Base-by-base conservation (phyloP, 2,113 vertebrate genomes). In the Scalopus aquaticus region DNA sequence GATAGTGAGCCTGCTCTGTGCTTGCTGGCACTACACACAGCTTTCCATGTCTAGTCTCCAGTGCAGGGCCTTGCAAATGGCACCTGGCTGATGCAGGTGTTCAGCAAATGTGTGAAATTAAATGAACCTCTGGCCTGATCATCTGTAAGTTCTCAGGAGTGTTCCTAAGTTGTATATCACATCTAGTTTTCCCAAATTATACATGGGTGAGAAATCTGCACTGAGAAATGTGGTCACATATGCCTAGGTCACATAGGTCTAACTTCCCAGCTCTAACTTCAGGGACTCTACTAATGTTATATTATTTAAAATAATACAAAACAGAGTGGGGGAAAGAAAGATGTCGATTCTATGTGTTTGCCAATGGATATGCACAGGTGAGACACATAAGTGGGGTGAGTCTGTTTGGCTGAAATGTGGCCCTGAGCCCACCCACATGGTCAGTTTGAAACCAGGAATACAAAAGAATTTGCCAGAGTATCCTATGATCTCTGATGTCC, bases 11-110 rank as follows among this genome's bases (percentile, higher is more conserved):
- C 49, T 51, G 16, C 49, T 16, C 49, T 3, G 49, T 51, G 2
- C 49, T 3, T 5, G 15, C 13, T 51, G 49, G 49, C 16, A 2
- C 54, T 56, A 9, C 7, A 13, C 1, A 0, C 2, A 28, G 17
- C 13, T 77, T 64, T 49, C 44, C 42, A 11, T 37, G 26, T 17
- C 37, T 8, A 35, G 42, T 76, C 20, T 28, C 58, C 51, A 54
- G 64, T 16, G 17, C 24, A 13, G 51, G 64, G 65, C 32, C 56
- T 69, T 79, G 44, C 7, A 1, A 13, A 7, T 30, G 58, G 37
- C 65, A 70, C 16, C 49, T 51, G 16, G 49, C 49, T 51, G 49
- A 17, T 42, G 35, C 17, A 54, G 58, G 17, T 35, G 3, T 30
- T 69, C 24, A 32, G 69, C 10, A 64, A 49, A 58, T 35, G 10